Base-by-base conservation (phyloP, 2,113 vertebrate genomes). In the Xiphophorus hellerii region DNA sequence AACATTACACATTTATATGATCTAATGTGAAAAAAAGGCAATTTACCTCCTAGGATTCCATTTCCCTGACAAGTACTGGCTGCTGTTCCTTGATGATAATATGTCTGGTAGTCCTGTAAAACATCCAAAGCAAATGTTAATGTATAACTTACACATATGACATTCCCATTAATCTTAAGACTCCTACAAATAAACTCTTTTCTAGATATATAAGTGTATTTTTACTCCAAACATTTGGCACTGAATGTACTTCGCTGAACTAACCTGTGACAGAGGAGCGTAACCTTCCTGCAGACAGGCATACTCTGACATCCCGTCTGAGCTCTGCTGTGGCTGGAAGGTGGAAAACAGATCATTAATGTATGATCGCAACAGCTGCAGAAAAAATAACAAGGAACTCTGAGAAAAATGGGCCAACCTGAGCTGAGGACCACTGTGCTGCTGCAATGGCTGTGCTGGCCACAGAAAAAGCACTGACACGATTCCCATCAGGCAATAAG, bases 361-460 rank as follows among this genome's bases (percentile, higher is more conserved):
- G 22, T 51, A 10, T 35, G 28, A 29, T 9, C 51, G 0, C 8
- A 12, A 70, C 15, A 58, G 4, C 12, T 2, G 42, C 5, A 77
- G 22, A 37, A 25, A 5, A 9, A 15, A 9, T 4, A 44, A 62
- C 4, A n/a, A 39, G 29, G 42, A 1, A 3, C 27, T 70, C 25
- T 17, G 5, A 70, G 44, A 39, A 65, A 42, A 51, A 48, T 14
- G 6, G 42, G 20, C 31, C 20, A 93, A 99, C 98, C 96, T 99
- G 98, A 80, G 94, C 98, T 35, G 98, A 98, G 0, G 98, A 99
- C 98, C 98, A 99, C 94, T 99, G 98, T 80, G 98, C 98, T 62
- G 98, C 98, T 87, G 98, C 98, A 69, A 99, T 99, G 64, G 98
- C 98, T 69, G 97, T 98, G 83, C 98, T 99, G 60, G 98, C 98